Base-by-base conservation (phyloP, 2,888 invertebrate species). In the Brenthis ino region DNA sequence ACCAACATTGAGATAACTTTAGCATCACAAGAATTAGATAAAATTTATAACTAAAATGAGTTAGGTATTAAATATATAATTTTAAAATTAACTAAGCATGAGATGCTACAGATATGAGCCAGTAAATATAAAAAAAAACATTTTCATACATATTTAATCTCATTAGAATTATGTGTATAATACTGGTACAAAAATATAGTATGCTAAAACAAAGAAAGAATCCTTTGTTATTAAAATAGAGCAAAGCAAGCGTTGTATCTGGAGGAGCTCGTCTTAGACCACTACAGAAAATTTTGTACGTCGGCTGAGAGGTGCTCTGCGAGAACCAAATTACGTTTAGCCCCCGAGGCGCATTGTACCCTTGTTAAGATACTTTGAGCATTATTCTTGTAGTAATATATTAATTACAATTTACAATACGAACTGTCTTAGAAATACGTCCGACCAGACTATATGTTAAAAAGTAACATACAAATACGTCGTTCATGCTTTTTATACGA, bases 271-370 rank as follows among this genome's bases (percentile, higher is more conserved):
- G 65, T 68, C 69, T 71, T 69, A 57, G 71, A 64, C 72, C 73
- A 70, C 69, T 65, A 55, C 28, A 68, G 68, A 69, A 66, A 76
- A 78, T 75, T 78, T 79, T 69, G 65, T 65, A 71, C 71, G 69
- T 73, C 67, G 76, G 77, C 79, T 74, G 79, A 83, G 78, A 78
- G 78, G 76, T 77, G 77, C 79, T 82, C 79, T 76, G 74, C 73
- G 75, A 77, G 76, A 77, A 78, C 77, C 71, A 81, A 85, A 86
- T 87, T 85, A 79, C 83, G 82, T 87, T 84, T 80, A 81, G 77
- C 77, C 69, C 75, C 68, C 69, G 71, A 76, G 76, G 75, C 78
- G 81, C 78, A 79, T 79, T 83, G 79, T 79, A 77, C 76, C 74
- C 79, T 79, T 80, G 80, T 79, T 72, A 72, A 72, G 68, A 72